phyloP scores from a whole-genome alignment of 1,140 invertebrate genomes.

The Drosophila pachea region DNA sequence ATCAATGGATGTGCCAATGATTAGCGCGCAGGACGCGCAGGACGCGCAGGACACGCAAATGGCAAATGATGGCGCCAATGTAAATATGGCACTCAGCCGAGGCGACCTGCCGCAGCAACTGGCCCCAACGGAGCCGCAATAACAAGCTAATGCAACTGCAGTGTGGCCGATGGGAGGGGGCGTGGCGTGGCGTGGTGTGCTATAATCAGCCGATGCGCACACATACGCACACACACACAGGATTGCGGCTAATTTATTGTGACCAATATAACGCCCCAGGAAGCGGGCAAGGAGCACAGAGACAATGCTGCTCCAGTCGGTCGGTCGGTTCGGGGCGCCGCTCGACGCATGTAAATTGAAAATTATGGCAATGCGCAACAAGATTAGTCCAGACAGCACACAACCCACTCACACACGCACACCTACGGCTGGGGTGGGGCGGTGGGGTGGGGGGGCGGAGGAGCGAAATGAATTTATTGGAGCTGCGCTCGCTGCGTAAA shows the following conservation, averaged over 20 bases:
- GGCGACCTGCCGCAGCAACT: slow-evolving; percentile 6
- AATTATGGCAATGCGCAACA: slow-evolving; percentile 77
- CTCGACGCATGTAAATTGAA: slow-evolving; percentile 74
- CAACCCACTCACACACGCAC: slow-evolving; percentile 14
- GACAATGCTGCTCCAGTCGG: slow-evolving; percentile 2
- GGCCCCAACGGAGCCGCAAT: slow-evolving; percentile 25
- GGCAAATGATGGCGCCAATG: slow-evolving; percentile 60
- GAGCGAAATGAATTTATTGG: slow-evolving; percentile 49
- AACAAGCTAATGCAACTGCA: slow-evolving; percentile 71
- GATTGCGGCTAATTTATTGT: slow-evolving; percentile 69
- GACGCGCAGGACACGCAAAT: slow-evolving; percentile 25
- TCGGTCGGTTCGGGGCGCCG: slow-evolving; percentile 4
- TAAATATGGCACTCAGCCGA: slow-evolving; percentile 57
- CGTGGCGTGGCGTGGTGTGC: slow-evolving; percentile 26
- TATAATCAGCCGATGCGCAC: slow-evolving; percentile 64
- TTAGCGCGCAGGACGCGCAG: slow-evolving; percentile 50
- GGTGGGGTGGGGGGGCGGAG: too few species aligned
- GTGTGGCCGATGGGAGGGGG: neutral
- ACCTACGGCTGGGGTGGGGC: too few species aligned
- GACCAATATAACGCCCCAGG: slow-evolving; percentile 65
- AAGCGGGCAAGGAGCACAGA: neutral
- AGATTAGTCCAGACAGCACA: slow-evolving; percentile 62
- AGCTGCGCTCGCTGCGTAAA: slow-evolving; percentile 45
- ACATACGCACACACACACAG: slow-evolving; percentile 30
- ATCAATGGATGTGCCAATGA: slow-evolving; percentile 76